These are phyloP conservation scores for Oriolus oriolus DNA, from an alignment of 2,113 vertebrate genomes.

Conservation along the genomic window DNA sequence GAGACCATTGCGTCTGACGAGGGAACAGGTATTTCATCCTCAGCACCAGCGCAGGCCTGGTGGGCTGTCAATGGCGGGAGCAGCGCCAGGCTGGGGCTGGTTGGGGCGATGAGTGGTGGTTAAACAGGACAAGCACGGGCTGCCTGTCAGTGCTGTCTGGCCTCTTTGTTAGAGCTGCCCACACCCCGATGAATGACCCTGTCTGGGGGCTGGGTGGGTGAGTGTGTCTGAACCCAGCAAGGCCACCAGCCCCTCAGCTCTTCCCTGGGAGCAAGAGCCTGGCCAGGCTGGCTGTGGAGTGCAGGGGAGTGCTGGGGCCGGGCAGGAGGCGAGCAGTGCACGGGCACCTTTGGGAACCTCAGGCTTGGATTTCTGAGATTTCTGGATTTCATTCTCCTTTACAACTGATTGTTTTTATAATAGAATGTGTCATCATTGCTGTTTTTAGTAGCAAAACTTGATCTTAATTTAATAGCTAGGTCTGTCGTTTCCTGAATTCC, in stretches of 20 bases:
- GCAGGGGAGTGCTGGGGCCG: background rate
- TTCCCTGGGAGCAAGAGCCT: background rate
- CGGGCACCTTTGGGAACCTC: background rate
- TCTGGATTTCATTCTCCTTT: background rate
- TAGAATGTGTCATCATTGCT: background rate
- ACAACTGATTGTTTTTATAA: background rate
- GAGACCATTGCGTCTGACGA: conserved; percentile 91
- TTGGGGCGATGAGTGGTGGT: background rate
- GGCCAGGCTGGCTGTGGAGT: background rate
- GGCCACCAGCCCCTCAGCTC: background rate
- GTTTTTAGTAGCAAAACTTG: background rate
- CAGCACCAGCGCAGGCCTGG: background rate
- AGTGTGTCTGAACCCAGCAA: background rate
- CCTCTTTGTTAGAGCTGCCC: background rate
- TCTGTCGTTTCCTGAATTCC: background rate
- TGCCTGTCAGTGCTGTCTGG: accelerated
- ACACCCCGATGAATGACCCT: background rate
- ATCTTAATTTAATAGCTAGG: background rate
- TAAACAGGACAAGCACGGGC: background rate
- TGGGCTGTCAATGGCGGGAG: background rate
- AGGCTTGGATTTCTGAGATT: background rate
- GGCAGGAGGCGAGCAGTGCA: background rate
- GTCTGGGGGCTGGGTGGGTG: no score
- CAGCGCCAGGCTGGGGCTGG: background rate
- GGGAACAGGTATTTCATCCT: conserved; percentile 74